Evolutionary conservation across 2,888 invertebrate genomes (phyloP).

Genomic region (Sabatieria punctata): DNA sequence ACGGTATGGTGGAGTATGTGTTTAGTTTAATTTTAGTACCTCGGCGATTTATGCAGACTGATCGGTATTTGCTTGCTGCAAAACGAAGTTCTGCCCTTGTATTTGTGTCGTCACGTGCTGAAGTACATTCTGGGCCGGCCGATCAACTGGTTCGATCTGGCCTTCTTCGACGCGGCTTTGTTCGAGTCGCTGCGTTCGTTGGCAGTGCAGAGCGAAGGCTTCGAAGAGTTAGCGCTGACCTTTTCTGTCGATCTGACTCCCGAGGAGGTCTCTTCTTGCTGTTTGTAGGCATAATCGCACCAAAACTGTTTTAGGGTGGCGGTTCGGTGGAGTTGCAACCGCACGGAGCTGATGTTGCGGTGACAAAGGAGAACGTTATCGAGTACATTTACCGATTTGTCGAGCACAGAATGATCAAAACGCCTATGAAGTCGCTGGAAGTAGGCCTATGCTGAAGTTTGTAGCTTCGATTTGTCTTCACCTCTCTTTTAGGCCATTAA

Average conservation of each 20-base stretch:
- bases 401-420: conserved; percentile 76
- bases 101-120: conserved; percentile 83
- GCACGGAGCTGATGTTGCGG: conserved; percentile 74
- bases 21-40: no score
- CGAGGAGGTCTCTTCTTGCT: no score
- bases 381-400: conserved; percentile 93
- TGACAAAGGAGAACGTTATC: conserved; percentile 76
- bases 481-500: conserved; percentile 51
- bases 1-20: no score
- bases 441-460: conserved; percentile 38
- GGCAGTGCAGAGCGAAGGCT: conserved; percentile 28
- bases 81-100: conserved; percentile 91
- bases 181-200: conserved; percentile 88
- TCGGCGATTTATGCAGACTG: conserved; percentile 55
- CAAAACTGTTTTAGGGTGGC: conserved; percentile 56
- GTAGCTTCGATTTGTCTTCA: not conserved
- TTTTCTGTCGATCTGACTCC: conserved; percentile 16
- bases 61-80: conserved; percentile 88
- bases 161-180: conserved; percentile 90
- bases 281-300: no score
- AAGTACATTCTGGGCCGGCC: conserved; percentile 81
- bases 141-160: conserved; percentile 83
- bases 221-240: conserved; percentile 15
- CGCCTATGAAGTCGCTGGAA: conserved; percentile 80
- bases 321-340: conserved; percentile 70